Evolutionary conservation across 2,113 vertebrate species (phyloP).

Genomic region (Sylvietta virens): DNA sequence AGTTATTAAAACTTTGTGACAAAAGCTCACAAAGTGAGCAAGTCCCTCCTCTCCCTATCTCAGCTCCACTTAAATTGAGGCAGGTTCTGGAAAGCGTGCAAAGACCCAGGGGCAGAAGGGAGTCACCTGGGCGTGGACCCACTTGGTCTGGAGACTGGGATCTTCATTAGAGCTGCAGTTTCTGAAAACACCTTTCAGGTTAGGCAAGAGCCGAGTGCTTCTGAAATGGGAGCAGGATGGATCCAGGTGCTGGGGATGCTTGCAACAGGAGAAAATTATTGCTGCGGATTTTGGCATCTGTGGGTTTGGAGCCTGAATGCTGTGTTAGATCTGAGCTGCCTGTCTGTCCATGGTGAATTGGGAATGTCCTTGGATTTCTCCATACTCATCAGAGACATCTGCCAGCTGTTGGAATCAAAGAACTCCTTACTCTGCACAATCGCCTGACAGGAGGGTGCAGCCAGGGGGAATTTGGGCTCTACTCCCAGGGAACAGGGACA

Average conservation of each 20-base stretch:
- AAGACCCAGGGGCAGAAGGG: not conserved
- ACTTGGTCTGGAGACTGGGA: not conserved
- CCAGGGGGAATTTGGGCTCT: not conserved
- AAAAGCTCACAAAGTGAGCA: not conserved
- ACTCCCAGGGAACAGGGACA: not conserved
- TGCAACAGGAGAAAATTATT: not conserved
- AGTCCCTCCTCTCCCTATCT: not conserved
- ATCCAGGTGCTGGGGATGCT: not conserved
- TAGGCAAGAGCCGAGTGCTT: not conserved
- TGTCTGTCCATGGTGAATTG: not conserved
- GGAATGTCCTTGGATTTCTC: not conserved
- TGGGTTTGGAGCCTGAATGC: not conserved
- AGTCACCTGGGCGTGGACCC: not conserved
- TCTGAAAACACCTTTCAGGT: not conserved
- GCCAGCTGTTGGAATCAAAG: not conserved
- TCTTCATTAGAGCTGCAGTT: not conserved
- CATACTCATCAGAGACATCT: not conserved
- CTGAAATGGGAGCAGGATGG: not conserved
- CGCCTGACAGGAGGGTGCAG: not conserved
- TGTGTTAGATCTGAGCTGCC: not conserved
- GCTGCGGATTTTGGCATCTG: not conserved
- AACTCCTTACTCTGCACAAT: not conserved
- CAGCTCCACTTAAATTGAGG: not conserved
- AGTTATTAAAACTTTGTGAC: not conserved
- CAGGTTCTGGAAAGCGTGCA: not conserved